Percentiles rank a stretch among this genome's conserved stretches.
Evolutionary conservation across 2,797 vertebrate species (phyloP).

Genomic region (Peromyscus melanophrys): DNA sequence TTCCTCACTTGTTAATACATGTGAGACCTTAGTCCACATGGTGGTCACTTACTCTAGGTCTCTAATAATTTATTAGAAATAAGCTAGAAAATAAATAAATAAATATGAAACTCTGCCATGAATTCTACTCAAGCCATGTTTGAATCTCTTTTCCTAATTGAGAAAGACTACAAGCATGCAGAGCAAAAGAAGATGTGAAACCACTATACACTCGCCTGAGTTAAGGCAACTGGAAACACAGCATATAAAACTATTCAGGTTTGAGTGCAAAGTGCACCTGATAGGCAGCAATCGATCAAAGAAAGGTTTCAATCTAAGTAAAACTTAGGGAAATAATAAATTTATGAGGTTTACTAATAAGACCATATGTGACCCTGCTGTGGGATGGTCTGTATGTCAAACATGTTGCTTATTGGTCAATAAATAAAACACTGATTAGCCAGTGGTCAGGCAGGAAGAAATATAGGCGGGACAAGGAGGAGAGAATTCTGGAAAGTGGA

Average conservation of each 20-base stretch:
- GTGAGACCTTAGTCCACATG: neutral
- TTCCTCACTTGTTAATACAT: neutral
- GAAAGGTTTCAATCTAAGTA: neutral
- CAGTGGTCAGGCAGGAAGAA: too few species aligned
- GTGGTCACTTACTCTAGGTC: neutral
- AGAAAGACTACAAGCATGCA: neutral
- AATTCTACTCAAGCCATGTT: neutral
- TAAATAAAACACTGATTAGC: too few species aligned
- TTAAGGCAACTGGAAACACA: neutral
- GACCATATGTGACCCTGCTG: too few species aligned
- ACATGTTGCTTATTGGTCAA: too few species aligned
- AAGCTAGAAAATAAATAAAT: neutral
- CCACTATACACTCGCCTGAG: neutral
- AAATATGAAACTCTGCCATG: neutral
- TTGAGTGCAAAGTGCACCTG: neutral
- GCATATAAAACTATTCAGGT: neutral
- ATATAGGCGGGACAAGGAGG: too few species aligned
- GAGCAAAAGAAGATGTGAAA: neutral
- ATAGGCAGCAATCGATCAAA: neutral
- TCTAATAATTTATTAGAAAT: neutral
- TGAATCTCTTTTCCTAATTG: neutral
- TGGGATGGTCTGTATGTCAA: too few species aligned
- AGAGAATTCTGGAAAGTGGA: too few species aligned
- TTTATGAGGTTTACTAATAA: neutral
- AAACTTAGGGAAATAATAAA: neutral